These are phyloP conservation scores for Greenwoodochromis staneri DNA, from an alignment of 2,113 vertebrate species.

Conservation along the genomic window DNA sequence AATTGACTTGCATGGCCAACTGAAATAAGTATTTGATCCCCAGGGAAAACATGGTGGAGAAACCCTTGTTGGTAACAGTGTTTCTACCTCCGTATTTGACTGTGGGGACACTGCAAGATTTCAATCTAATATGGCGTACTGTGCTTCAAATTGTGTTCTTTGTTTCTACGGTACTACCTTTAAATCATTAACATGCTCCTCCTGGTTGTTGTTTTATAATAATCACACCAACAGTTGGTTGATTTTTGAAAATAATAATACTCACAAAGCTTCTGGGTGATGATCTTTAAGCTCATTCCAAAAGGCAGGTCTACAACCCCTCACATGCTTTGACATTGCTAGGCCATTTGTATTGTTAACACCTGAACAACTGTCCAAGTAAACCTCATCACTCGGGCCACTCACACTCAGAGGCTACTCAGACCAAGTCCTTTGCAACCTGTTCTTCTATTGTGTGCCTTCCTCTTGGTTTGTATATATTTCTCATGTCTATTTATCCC, in stretches of 20 bases:
- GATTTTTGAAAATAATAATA: background rate
- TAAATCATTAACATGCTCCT: background rate
- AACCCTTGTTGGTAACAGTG: background rate
- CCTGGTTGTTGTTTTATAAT: background rate
- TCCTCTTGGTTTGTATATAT: background rate
- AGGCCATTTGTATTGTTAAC: background rate
- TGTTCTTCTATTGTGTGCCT: background rate
- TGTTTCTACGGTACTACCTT: background rate
- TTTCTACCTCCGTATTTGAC: background rate
- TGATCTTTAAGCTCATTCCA: background rate
- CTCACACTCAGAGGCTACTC: background rate
- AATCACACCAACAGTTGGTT: background rate
- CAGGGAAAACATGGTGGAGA: background rate
- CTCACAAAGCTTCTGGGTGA: background rate
- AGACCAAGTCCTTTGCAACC: background rate
- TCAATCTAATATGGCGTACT: background rate
- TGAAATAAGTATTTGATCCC: background rate
- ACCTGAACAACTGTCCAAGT: background rate
- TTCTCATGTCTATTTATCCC: background rate
- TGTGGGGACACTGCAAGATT: background rate
- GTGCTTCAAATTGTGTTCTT: background rate
- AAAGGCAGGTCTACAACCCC: background rate
- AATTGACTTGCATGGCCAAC: background rate
- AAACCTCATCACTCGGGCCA: background rate
- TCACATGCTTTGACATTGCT: background rate